Evolutionary conservation across 2,113 vertebrate species (phyloP).

Genomic region (Diadophis punctatus): DNA sequence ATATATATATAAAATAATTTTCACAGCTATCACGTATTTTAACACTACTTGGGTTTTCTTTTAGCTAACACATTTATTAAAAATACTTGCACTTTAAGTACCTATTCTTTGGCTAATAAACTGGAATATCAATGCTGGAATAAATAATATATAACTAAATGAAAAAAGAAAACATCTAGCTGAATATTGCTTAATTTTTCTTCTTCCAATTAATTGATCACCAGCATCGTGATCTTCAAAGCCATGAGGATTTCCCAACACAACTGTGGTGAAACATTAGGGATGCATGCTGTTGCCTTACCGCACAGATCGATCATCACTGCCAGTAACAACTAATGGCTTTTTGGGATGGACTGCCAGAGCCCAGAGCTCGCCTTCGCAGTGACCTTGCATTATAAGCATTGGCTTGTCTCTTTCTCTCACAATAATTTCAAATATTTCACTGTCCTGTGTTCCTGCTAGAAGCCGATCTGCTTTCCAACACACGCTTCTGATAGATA

Average conservation of each 20-base stretch:
- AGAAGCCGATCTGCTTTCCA: conserved; percentile 93
- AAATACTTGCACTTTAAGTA: neutral
- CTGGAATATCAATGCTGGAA: neutral
- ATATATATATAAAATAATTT: neutral
- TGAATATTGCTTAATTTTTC: neutral
- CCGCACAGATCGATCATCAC: conserved; percentile 93
- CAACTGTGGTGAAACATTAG: neutral
- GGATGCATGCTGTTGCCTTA: conserved; percentile 49
- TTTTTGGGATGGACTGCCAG: conserved; percentile 93
- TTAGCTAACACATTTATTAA: neutral
- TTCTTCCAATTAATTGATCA: neutral
- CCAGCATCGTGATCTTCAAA: neutral
- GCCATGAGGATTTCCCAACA: neutral
- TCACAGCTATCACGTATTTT: neutral
- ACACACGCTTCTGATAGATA: conserved; percentile 95
- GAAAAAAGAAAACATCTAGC: neutral
- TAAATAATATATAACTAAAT: neutral
- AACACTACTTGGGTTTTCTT: neutral
- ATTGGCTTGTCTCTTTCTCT: conserved; percentile 91
- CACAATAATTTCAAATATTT: conserved; percentile 97
- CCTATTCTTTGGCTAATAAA: neutral
- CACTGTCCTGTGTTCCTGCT: conserved; percentile 94
- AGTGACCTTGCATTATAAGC: conserved; percentile 94
- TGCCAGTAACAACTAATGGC: conserved; percentile 89
- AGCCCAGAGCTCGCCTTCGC: conserved; percentile 96